Evolutionary conservation across 2,888 invertebrate genomes (phyloP), one percentile per base, ranked within the genome.

Genomic region (Oasisia sp.): DNA sequence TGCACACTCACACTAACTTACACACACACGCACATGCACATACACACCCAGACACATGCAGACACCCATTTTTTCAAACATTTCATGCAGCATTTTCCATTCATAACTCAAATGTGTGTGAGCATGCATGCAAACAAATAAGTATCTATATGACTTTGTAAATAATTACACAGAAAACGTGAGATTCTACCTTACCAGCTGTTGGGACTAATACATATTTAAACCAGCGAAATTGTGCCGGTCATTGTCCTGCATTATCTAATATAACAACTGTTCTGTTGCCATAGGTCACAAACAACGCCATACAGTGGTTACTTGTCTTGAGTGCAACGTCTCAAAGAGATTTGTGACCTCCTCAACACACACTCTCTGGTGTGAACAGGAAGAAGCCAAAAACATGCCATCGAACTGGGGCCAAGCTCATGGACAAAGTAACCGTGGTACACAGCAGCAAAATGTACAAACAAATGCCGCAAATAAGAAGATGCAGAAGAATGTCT

Each of bases 151-250:
- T 27, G 7, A 74, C 74, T 27, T 7, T 27, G 74, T 7, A 74
- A 74, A 19, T 50, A 74, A 74, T 74, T 27, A 74, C 27, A 27
- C 7, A 74, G 38, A 27, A 74, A 74, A 74, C 27, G 27, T 3
- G 19, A 14, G 19, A 27, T 74, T 74, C 4, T 74, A 5, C 27
- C 19, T 74, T 27, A n/a, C 74, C 19, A 74, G 74, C 19, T 74
- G 7, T 74, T n/a, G n/a, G 74, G 74, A 27, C 0, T 27, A n/a
- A 74, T 5, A 27, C 27, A 74, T 92, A 93, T 93, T 95, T 94
- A 94, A 94, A 74, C 14, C n/a, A 14, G 0, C 7, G 27, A 27
- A 74, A 19, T 74, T 7, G n/a, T 74, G 7, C 19, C 2, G 27
- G 74, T 5, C 27, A 3, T 27, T 74, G 74, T 74, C 74, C 27